Evolutionary conservation across 2,113 vertebrate species (phyloP), one percentile per base, ranked within the genome.

Genomic region (Etheostoma cragini): DNA sequence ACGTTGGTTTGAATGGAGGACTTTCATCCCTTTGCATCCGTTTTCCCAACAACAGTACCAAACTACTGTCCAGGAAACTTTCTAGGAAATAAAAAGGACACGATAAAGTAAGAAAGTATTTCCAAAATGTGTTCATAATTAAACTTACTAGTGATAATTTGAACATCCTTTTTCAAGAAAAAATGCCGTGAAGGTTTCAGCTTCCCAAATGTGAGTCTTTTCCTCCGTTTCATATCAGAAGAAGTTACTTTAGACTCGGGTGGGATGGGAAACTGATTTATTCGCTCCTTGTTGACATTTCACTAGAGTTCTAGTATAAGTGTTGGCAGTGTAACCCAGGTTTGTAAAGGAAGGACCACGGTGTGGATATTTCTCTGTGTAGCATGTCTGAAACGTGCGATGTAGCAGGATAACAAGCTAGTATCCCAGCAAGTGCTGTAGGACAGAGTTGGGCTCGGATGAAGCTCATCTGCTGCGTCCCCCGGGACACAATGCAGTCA

Each of bases 401-500:
- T 33, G 7, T 3, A 6, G 24, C 65, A 2, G 22, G 24, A 63
- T 62, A 69, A 75, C 69, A 1, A 46, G 75, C 64, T 14, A 6
- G 79, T 42, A 50, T 68, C 21, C 22, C 42, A 35, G 65, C 8
- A 1, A 21, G 58, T 21, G 62, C 67, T n/a, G 49, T 0, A n/a
- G 22, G 14, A 33, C 69, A 67, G 45, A 64, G 26, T 8, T 21
- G 22, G 42, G 42, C 26, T 80, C 75, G n/a, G 82, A 56, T 68
- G 83, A 74, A 42, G 15, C 52, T 16, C 61, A 64, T 76, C 61
- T 33, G 42, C 38, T 22, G 21, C 22, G 52, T 60, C 56, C 54
- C 22, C 19, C 7, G 38, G 47, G 73, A 86, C 21, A 93, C 94
- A 94, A 90, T 87, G 87, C 65, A 53, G 75, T 47, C 85, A 85